These are phyloP conservation scores for Cantharis lateralis DNA, from an alignment of 2,888 invertebrate genomes.

Conservation along the genomic window DNA sequence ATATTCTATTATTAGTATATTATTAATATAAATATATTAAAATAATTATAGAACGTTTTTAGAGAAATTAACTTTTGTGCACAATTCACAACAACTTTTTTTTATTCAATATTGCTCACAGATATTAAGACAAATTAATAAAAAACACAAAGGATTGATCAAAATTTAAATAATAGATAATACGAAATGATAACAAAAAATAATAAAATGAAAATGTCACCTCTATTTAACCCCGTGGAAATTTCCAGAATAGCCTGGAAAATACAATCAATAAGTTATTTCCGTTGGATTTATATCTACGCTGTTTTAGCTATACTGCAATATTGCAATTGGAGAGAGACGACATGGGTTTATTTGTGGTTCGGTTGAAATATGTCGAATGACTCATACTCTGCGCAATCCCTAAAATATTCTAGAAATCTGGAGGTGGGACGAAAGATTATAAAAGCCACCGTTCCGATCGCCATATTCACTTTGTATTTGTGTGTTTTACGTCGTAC, in stretches of 20 bases:
- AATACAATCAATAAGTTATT: background rate
- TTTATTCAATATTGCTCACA: background rate
- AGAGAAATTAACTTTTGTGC: no score
- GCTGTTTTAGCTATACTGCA: background rate
- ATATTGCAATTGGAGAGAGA: background rate
- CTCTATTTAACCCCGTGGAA: background rate
- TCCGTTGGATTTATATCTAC: background rate
- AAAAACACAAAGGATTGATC: background rate
- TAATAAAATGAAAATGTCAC: background rate
- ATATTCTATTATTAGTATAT: no score
- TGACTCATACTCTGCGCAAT: background rate
- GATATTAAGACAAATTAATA: background rate
- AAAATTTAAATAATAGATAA: background rate
- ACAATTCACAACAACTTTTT: background rate
- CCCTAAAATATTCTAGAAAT: background rate
- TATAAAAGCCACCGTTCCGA: background rate
- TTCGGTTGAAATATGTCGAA: background rate
- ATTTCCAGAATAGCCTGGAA: background rate
- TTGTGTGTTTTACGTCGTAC: conserved; percentile 4
- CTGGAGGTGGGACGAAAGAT: background rate
- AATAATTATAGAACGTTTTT: no score
- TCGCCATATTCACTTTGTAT: background rate
- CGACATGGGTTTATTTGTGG: background rate
- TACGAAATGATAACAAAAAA: background rate
- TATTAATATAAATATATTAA: no score